Evolutionary conservation across 2,113 vertebrate species (phyloP), one percentile per base, ranked within the genome.

Genomic region (Muntiacus reevesi): DNA sequence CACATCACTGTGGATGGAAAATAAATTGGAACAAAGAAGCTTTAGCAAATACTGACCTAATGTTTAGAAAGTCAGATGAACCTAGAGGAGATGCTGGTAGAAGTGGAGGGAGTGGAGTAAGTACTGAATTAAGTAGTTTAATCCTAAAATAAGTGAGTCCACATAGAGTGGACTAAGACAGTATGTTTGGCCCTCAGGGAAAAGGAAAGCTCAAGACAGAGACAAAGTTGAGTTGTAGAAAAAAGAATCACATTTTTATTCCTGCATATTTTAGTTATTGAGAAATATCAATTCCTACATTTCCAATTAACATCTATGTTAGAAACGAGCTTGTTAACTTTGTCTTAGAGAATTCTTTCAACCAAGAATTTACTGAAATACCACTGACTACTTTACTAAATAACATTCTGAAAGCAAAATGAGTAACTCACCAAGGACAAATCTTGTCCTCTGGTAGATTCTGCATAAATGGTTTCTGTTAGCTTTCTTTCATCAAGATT

Each of bases 401-500:
- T 96, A 97, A 94, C 64, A 94, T 94, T 94, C 97, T 89, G 89
- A 96, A 97, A 97, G 59, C 54, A 94, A 95, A 98, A 97, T 87
- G 89, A 97, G 89, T 47, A 97, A 97, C 81, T 95, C 95, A 96
- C 93, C 96, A 97, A 98, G 97, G 96, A 98, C 89, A 97, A 97
- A 95, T 9, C 55, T 50, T 87, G 79, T 98, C 96, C 97, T 98
- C 83, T 97, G 83, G 84, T 97, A 94, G 82, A 96, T 64, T 97
- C 88, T 95, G 88, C 88, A 92, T 96, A 98, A 98, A 79, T 96
- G 95, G 96, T 97, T 89, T 98, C 54, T 12, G 95, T 97, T 97
- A 97, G 95, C 60, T 97, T 96, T 60, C 93, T 96, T 98, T 97
- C 96, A 98, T 98, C 97, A 94, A 96, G 91, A 97, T 95, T 98